Evolutionary conservation across 1,140 invertebrate genomes (phyloP), one percentile per base, ranked within the genome.

Genomic region (Drosophila willistoni): DNA sequence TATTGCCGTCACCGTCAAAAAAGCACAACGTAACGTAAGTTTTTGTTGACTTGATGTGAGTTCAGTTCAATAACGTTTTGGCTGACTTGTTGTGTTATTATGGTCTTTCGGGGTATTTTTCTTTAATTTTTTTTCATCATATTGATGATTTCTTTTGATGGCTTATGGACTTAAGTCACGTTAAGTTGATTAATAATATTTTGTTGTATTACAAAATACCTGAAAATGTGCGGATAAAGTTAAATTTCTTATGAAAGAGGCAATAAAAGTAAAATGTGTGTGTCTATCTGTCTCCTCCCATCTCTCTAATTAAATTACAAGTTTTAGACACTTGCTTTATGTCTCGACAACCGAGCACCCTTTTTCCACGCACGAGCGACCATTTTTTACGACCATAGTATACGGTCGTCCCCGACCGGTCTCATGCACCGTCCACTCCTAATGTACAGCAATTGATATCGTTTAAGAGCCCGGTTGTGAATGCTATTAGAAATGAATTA

Each of bases 21-120:
- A 86, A 75, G 59, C 79, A 83, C 63, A 89, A 89, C 84, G 73
- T 78, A 89, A 84, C 84, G 84, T 85, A 89, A 89, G 89, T 89
- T 89, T 79, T 89, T 78, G 85, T 89, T 87, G 82, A 86, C 79
- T 86, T 60, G 70, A 64, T 73, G 77, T 68, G 73, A 68, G 63
- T 69, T 77, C 44, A 68, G 67, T 81, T 89, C 80, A 83, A 87
- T 84, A 89, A 74, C 71, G 80, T 77, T 72, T 71, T 68, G 67
- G 71, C 71, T 63, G 79, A 76, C 71, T 82, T 76, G 71, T 79
- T 82, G 76, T 84, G 67, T 82, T 82, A 61, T 62, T 51, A 51
- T 22, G 44, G 44, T 51, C 44, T 64, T 44, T 66, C 47, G 56
- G 41, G 63, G 47, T 33, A 14, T 62, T 67, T 55, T 68, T 55